These are phyloP conservation scores for Gobiocypris rarus DNA, from an alignment of 2,113 vertebrate genomes.

Conservation along the genomic window DNA sequence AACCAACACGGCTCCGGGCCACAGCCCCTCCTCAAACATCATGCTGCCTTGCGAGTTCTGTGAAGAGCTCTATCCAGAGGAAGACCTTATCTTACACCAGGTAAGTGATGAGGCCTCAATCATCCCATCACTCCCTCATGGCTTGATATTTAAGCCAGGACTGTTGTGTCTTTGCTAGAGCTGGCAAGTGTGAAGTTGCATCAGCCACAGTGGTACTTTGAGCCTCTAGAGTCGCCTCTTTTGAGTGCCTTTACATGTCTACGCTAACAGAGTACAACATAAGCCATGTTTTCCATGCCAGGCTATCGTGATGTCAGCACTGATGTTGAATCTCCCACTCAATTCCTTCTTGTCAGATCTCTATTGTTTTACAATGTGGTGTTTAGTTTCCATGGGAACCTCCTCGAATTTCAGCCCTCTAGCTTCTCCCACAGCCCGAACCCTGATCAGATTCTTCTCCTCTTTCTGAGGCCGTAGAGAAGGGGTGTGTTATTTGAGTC, in stretches of 20 bases:
- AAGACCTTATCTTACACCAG: constrained; percentile 96
- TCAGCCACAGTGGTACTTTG: background rate
- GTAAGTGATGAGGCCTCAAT: constrained; percentile 66
- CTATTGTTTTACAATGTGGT: constrained; percentile 10
- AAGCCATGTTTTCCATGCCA: background rate
- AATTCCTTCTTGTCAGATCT: background rate
- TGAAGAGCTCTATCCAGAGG: constrained; percentile 92
- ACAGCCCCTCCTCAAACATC: constrained; percentile 68
- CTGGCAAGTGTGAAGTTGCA: constrained; percentile 7
- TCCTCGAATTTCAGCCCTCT: constrained; percentile 35
- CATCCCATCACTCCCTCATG: background rate
- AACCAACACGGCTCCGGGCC: constrained; percentile 53
- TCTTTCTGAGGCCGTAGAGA: background rate
- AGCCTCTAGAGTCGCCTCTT: background rate
- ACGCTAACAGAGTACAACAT: background rate
- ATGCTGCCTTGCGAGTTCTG: constrained; percentile 97
- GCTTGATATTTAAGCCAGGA: background rate
- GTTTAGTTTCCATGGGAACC: constrained; percentile 38
- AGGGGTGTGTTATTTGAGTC: background rate
- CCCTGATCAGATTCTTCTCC: constrained; percentile 25
- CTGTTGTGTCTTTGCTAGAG: constrained; percentile 2
- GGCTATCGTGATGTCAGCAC: constrained; percentile 1
- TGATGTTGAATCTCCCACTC: constrained; percentile 12
- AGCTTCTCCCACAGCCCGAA: constrained; percentile 11
- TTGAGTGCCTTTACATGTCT: background rate